These are phyloP conservation scores for Desoria tigrina DNA, from an alignment of 2,888 invertebrate genomes.

Conservation along the genomic window DNA sequence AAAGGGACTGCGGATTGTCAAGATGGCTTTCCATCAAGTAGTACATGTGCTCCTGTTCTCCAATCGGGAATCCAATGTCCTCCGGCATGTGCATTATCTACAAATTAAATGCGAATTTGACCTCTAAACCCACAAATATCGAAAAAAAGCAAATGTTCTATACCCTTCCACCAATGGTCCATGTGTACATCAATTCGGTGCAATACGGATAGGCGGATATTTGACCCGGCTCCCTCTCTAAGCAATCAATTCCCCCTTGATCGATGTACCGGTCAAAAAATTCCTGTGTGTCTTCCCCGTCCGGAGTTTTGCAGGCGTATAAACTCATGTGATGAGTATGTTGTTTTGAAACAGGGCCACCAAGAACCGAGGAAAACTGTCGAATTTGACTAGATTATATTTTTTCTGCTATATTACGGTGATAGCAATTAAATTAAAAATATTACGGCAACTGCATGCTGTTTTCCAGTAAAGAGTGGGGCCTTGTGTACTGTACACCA, in stretches of 20 bases:
- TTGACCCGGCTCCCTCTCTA: constrained; percentile 13
- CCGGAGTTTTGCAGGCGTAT: constrained; percentile 17
- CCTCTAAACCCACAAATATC: not conserved
- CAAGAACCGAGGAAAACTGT: no score
- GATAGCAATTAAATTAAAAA: not conserved
- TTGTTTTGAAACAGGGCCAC: not conserved
- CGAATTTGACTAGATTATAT: not conserved
- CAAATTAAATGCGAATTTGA: not conserved
- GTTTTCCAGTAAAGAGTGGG: constrained; percentile 68
- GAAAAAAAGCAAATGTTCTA: not conserved
- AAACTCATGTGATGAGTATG: constrained; percentile 16
- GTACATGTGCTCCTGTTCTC: constrained; percentile 1
- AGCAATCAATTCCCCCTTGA: constrained; percentile 25
- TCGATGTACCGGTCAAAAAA: constrained; percentile 18
- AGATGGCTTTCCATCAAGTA: constrained; percentile 9
- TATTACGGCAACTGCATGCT: constrained; percentile 74
- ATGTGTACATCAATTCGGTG: constrained; percentile 5
- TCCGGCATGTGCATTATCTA: constrained; percentile 18
- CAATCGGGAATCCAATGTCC: constrained; percentile 11
- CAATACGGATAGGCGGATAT: constrained; percentile 9
- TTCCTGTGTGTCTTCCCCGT: constrained; percentile 18
- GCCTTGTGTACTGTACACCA: constrained; percentile 86
- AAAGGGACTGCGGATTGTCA: constrained; percentile 3
- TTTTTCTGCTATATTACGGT: constrained; percentile 3
- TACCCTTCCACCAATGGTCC: constrained; percentile 9